Percentiles rank a stretch among this genome's conserved stretches.
phyloP scores from a whole-genome alignment of 2,113 vertebrate species.

The Gavialis gangeticus region DNA sequence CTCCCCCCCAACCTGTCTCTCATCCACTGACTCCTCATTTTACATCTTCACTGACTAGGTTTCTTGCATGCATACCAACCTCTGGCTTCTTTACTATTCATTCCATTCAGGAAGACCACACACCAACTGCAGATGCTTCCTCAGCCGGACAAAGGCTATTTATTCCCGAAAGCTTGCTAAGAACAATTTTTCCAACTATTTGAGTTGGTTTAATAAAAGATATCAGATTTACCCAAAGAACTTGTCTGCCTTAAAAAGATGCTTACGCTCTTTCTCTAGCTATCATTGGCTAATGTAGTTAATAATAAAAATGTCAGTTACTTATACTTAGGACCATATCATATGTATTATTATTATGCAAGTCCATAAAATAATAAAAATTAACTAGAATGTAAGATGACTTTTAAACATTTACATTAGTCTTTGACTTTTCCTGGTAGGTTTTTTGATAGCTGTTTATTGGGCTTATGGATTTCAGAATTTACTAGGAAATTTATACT shows the following conservation, averaged over 20 bases:
- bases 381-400: slow-evolving; percentile 33
- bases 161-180: no score
- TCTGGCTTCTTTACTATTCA: no score
- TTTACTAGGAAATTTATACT: neutral
- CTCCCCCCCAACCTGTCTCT: no score
- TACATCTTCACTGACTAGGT: no score
- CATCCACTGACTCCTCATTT: no score
- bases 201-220: no score
- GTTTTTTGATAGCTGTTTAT: neutral
- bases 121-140: no score
- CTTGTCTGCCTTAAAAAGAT: neutral
- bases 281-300: slow-evolving; percentile 69
- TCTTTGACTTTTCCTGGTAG: slow-evolving; percentile 30
- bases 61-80: no score
- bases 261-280: slow-evolving; percentile 64
- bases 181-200: no score
- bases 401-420: slow-evolving; percentile 64
- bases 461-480: neutral
- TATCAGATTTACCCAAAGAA: no score
- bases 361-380: slow-evolving; percentile 69
- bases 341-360: slow-evolving; percentile 46
- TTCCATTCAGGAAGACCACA: no score
- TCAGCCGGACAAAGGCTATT: no score
- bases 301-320: slow-evolving; percentile 60
- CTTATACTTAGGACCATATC: neutral